Base-by-base conservation (phyloP, 2,888 invertebrate species). In the Acanthopleura granulata region DNA sequence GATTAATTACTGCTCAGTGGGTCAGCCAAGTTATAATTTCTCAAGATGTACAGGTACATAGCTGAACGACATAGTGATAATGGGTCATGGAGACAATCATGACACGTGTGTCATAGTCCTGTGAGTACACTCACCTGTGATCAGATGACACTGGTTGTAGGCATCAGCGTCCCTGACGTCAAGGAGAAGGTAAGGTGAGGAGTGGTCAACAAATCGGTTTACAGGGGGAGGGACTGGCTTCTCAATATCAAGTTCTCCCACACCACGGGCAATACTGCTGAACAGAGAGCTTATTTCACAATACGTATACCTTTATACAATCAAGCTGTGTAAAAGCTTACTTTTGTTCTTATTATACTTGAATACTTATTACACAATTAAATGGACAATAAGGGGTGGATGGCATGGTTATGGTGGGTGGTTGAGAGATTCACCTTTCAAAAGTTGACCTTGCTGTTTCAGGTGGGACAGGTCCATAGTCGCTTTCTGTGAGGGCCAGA, bases 181-280 rank as follows among this genome's bases (percentile, higher is more conserved):
- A 75, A 92, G 83, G 72, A 92, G 79, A 25, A 92, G 84, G 81
- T 91, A 92, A 0, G 92, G 91, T 73, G 86, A 83, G 18, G 79
- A 77, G 73, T 82, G 78, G 14, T 79, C 72, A 12, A 76, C 66
- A 62, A 75, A 73, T 16, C 51, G 72, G 11, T 79, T 61, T 25
- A 72, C 70, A 12, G 78, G 69, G 11, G 72, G 30, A 11, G 78
- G 74, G 57, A 72, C 73, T 11, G 79, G 80, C 12, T 77, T 72
- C 61, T 84, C 80, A 12, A 86, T 51, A 76, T 90, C 90, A 72
- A 90, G 74, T 78, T 91, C 90, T 11, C 91, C 91, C 40, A 89
- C 80, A n/a, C 91, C 91, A 72, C 80, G 82, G 12, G 88, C 83
- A 16, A 90, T 88, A 50, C 90, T 90, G 79, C 25, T n/a, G 82